Evolutionary conservation across 2,113 vertebrate genomes (phyloP).

Genomic region (Oncorhynchus nerka): DNA sequence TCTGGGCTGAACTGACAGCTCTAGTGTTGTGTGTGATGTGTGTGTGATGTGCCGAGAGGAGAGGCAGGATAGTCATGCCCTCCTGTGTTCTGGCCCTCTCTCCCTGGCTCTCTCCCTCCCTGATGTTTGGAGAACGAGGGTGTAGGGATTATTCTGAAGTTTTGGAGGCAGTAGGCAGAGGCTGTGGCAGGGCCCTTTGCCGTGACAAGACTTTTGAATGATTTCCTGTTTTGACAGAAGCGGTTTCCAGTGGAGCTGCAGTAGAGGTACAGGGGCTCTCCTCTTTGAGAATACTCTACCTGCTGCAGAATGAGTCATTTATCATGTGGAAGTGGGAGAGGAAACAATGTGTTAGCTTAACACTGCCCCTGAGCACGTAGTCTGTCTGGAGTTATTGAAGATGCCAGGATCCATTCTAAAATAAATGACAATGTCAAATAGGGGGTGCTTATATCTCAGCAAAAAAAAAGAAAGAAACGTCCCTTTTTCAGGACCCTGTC

Average conservation of each 20-base stretch:
- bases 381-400: constrained; percentile 4
- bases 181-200: constrained; percentile 29
- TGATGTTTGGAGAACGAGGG: constrained; percentile 16
- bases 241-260: constrained; percentile 37
- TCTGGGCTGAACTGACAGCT: no score
- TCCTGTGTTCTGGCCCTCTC: background rate
- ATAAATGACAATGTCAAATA: constrained; percentile 13
- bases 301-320: constrained; percentile 39
- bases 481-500: no score
- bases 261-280: background rate
- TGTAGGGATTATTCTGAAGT: constrained; percentile 47
- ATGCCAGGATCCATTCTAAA: constrained; percentile 23
- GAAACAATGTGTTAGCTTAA: constrained; percentile 23
- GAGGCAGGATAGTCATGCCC: no score
- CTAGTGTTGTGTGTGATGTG: no score
- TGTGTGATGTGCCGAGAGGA: no score
- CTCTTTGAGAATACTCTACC: background rate
- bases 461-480: no score
- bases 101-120: background rate
- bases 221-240: constrained; percentile 39
- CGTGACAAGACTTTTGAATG: constrained; percentile 43
- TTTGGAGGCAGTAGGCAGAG: constrained; percentile 22
- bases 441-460: no score
- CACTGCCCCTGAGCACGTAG: constrained; percentile 1
- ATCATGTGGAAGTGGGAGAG: constrained; percentile 39